Conservation (phyloP, 2,113 vertebrate species). For the Aplodontia rufa region DNA sequence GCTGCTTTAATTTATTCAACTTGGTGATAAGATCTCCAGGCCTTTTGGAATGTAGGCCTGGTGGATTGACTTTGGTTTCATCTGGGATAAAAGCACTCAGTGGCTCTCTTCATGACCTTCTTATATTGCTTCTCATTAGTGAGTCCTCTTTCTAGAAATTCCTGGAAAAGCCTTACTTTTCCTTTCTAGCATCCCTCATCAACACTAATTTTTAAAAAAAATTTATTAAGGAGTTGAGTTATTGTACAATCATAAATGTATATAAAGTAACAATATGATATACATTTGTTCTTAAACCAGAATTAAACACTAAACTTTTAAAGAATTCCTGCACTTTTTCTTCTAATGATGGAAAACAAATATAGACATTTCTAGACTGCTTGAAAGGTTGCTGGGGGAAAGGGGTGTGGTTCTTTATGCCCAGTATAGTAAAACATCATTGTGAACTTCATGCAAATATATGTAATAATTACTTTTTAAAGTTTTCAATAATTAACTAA, state of each 20-base stretch:
- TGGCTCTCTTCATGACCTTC: background rate
- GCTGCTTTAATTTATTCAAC: conserved; percentile 44
- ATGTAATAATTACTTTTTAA: background rate
- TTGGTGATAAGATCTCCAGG: background rate
- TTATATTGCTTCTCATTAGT: background rate
- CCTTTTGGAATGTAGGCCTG: background rate
- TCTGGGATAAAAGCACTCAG: background rate
- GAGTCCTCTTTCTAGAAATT: conserved; percentile 37
- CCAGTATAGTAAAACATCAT: background rate
- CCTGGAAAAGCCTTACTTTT: background rate
- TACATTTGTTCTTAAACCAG: no score
- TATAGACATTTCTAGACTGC: background rate
- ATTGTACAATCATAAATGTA: no score
- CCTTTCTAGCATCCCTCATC: background rate
- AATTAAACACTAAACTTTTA: background rate
- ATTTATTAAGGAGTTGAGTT: no score
- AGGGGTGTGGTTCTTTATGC: background rate
- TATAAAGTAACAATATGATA: no score
- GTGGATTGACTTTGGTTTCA: background rate
- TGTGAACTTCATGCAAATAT: background rate
- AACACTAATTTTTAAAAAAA: no score
- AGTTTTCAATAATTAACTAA: background rate
- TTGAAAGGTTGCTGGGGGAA: background rate
- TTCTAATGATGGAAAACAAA: conserved; percentile 22
- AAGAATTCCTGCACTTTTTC: background rate